These are phyloP conservation scores for Mastacembelus armatus DNA, from an alignment of 2,797 vertebrate species.

Conservation along the genomic window DNA sequence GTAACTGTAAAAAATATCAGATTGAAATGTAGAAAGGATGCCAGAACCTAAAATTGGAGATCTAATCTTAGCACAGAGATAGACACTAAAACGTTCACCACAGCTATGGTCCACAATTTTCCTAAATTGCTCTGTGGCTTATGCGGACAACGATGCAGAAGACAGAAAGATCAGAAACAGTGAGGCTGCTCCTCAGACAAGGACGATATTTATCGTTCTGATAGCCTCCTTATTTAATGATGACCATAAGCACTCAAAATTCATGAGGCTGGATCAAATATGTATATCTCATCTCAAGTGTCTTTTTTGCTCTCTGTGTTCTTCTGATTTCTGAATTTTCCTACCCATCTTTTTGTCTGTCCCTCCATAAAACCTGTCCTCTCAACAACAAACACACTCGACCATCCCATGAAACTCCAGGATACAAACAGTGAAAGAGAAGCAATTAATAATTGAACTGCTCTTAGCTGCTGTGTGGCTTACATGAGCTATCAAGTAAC, in stretches of 20 bases:
- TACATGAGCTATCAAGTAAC: conserved; percentile 49
- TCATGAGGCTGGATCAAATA: conserved; percentile 44
- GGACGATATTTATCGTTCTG: conserved; percentile 49
- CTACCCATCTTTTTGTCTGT: conserved; percentile 21
- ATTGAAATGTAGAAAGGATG: conserved; percentile 26
- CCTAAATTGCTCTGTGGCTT: conserved; percentile 26
- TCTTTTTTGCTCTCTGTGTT: conserved; percentile 24
- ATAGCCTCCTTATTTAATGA: conserved; percentile 40
- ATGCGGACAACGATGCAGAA: conserved; percentile 21
- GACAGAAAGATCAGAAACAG: conserved; percentile 45
- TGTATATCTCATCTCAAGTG: conserved; percentile 32
- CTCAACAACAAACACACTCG: conserved; percentile 36
- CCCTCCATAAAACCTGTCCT: conserved; percentile 5
- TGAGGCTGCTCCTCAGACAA: conserved; percentile 27
- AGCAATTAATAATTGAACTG: conserved; percentile 80
- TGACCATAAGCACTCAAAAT: conserved; percentile 36
- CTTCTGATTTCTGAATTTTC: conserved; percentile 38
- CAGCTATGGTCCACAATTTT: background rate
- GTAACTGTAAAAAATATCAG: conserved; percentile 1
- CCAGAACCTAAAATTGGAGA: conserved; percentile 44
- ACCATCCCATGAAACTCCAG: conserved; percentile 51
- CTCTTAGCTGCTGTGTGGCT: conserved; percentile 61
- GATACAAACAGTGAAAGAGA: conserved; percentile 40
- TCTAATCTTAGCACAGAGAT: conserved; percentile 40
- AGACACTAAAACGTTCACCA: conserved; percentile 17